Evolutionary conservation across 2,113 vertebrate genomes (phyloP), one percentile per base, ranked within the genome.

Genomic region (Podocnemis expansa): DNA sequence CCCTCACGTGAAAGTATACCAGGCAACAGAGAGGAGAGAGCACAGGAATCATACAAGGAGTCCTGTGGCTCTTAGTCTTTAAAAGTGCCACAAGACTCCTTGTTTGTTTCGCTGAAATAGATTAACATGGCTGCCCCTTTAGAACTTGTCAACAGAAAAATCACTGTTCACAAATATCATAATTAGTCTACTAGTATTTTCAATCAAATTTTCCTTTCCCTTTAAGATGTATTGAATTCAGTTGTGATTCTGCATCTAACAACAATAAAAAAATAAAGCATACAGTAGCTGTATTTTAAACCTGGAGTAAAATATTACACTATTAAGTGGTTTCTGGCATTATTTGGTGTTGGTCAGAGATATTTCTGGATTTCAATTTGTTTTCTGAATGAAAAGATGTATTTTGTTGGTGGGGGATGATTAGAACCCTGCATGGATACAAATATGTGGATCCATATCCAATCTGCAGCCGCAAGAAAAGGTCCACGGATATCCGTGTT

Each of bases 161-260:
- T n/a, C n/a, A n/a, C n/a, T n/a, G n/a, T n/a, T n/a, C n/a, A 25
- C n/a, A 81, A 81, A 22, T 43, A 8, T 29, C 41, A 25, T 84
- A 94, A 54, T 56, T 93, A 52, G 34, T 43, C 49, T 78, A 70
- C 24, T 24, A 89, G 51, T 22, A 95, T 58, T 78, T 78, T 45
- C 49, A 85, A 38, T 3, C 11, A 41, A 89, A 93, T 52, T 38
- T 17, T 41, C 17, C 16, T 27, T 38, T 10, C 34, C 8, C 12
- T 3, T 34, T 25, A 38, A 47, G 58, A 27, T 19, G 8, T 10
- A 5, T 79, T 56, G 70, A 78, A 75, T 90, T 38, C 90, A 38
- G 0, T 0, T 12, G 47, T 19, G 29, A 63, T 43, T 82, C 56
- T 27, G 34, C 49, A 85, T 31, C 87, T 27, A 54, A 78, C 3